Base-by-base conservation (phyloP, 2,797 vertebrate genomes). In the Phataginus tetradactyla region DNA sequence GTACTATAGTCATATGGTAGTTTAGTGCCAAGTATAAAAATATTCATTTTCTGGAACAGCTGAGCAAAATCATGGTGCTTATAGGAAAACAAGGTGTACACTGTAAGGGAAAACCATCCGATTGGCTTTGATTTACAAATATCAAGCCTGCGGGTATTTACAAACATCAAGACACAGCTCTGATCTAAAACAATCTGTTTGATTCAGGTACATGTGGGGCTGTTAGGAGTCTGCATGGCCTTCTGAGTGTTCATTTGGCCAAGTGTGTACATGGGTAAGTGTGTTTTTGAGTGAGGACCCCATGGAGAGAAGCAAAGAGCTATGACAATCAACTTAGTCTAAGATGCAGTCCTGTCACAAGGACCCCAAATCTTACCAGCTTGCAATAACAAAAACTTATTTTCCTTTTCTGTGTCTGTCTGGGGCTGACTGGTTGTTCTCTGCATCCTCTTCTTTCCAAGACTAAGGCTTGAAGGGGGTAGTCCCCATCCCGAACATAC, bases 1-100 rank as follows among this genome's bases (percentile, higher is more conserved):
- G 9, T 5, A 7, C 3, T 0, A 4, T 23, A 37, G n/a, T 80
- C 29, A 13, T 3, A 9, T 7, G 9, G 13, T 14, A 7, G 7
- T 49, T 45, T 25, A 12, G 4, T n/a, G 4, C 13, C 20, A 32
- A 25, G 1, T 57, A 66, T 6, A 20, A 37, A 51, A 69, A 14
- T 11, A 20, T 2, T n/a, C 13, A n/a, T 61, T 93, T 27, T 27
- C 75, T 53, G 1, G 51, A 55, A 64, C 0, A 12, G 18, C 11
- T 4, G 32, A 61, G 7, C 32, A 37, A 29, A 79, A 32, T 27
- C 2, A 17, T 3, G 18, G 11, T 61, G 53, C 55, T 63, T 17
- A 61, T 32, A 34, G 12, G 8, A 15, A 64, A 63, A 45, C 37
- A 27, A 37, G 25, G 42, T 8, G 0, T 4, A 4, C 12, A 37